Percentiles rank a stretch among this genome's conserved stretches.
Conservation (phyloP, 2,888 invertebrate genomes). For the Galerucella calmariensis region DNA sequence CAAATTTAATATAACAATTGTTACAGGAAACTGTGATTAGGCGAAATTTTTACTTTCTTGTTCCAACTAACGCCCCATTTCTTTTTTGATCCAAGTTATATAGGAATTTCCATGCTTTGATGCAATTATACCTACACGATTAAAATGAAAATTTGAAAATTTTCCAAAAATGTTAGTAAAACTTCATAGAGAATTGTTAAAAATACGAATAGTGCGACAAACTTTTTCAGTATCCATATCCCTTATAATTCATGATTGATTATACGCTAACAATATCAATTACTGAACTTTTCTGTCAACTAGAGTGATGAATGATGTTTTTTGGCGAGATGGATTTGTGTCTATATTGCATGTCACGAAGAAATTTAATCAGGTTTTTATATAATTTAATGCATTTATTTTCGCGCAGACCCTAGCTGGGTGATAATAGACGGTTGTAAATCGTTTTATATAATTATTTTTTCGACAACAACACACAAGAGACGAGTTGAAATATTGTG, state of each 20-base stretch:
- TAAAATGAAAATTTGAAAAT: no score
- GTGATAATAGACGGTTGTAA: constrained; percentile 21
- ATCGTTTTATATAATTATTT: constrained; percentile 23
- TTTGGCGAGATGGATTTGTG: constrained; percentile 28
- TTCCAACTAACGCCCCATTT: no score
- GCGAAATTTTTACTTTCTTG: no score
- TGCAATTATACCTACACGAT: no score
- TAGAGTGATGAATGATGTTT: constrained; percentile 31
- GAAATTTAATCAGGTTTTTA: constrained; percentile 33
- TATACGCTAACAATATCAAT: constrained; percentile 37
- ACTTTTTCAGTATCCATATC: constrained; percentile 19
- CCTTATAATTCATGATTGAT: constrained; percentile 36
- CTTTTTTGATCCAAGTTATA: no score
- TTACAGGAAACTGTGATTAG: no score
- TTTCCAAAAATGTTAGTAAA: no score
- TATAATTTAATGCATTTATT: constrained; percentile 30
- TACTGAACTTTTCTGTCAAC: constrained; percentile 36
- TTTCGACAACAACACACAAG: constrained; percentile 5
- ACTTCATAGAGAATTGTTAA: neutral
- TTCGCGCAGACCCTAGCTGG: constrained; percentile 13
- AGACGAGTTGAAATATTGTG: neutral
- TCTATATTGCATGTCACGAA: constrained; percentile 29
- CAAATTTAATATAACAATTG: no score
- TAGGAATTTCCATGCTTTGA: no score
- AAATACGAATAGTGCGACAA: constrained; percentile 10